A percentile compares a stretch with the other conserved stretches of the same genome.
Conservation (phyloP, 2,113 vertebrate genomes). For the Epinephelus lanceolatus region DNA sequence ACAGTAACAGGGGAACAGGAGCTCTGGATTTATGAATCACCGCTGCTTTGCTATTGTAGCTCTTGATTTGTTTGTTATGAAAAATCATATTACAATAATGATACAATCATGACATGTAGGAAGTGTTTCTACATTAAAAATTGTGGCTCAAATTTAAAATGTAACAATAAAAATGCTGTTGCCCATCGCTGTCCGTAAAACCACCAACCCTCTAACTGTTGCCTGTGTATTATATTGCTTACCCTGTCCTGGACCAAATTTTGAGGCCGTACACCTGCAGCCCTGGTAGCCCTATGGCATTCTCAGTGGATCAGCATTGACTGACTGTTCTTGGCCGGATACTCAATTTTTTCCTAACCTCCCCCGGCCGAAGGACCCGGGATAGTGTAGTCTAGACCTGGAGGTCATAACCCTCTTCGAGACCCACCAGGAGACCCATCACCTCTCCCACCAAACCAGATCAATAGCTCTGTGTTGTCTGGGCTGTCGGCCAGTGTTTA, state of each 20-base stretch:
- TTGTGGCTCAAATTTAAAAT: neutral
- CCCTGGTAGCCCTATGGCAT: constrained; percentile 2
- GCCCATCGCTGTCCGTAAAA: neutral
- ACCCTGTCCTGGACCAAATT: constrained; percentile 1
- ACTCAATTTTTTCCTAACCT: constrained; percentile 32
- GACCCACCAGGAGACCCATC: constrained; percentile 61
- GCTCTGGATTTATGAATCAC: neutral
- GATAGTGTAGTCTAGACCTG: constrained; percentile 45
- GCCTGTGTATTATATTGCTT: neutral
- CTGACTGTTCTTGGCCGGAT: constrained; percentile 28
- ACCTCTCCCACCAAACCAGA: constrained; percentile 65
- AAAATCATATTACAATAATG: constrained; percentile 3
- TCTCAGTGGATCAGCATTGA: constrained; percentile 30
- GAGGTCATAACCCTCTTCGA: constrained; percentile 60
- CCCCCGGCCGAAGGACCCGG: constrained; percentile 31
- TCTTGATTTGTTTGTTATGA: neutral
- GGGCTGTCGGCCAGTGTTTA: constrained; percentile 70
- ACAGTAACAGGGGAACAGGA: too few relatives aligned
- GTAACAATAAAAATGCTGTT: neutral
- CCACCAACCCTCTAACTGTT: neutral
- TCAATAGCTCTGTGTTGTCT: constrained; percentile 70
- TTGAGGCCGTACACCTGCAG: constrained; percentile 30
- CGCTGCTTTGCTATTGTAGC: neutral
- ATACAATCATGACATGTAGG: neutral
- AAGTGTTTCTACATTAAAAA: neutral